Base-by-base conservation (phyloP, 2,888 invertebrate species). In the Hofmannophila pseudospretella region DNA sequence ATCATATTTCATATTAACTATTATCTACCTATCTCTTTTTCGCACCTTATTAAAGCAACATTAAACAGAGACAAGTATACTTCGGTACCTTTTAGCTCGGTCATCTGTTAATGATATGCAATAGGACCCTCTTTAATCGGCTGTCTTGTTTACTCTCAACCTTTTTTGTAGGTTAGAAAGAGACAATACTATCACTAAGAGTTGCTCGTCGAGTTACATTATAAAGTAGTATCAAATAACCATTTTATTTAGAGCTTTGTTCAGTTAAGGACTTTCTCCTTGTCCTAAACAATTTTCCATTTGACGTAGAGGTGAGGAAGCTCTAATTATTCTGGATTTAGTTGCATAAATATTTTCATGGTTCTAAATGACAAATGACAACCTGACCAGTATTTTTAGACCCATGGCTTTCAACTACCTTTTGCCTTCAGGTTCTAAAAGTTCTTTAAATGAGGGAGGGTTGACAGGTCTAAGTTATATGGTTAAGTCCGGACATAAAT, bases 91-190 rank as follows among this genome's bases (percentile, higher is more conserved):
- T 42, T 44, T 39, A 53, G 58, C 59, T 42, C 41, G 54, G 45
- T 20, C 52, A 50, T 50, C 56, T 61, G 55, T 58, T 76, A 76
- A 76, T 74, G 72, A 74, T 74, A 76, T 76, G 72, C 77, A 70
- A 67, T 63, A 60, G 66, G 69, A 71, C 69, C 67, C 73, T 67
- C 62, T 66, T 58, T 59, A 49, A 48, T 51, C 44, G 36, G 41
- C 54, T 43, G 38, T 65, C 58, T 47, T 54, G 44, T 28, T 69
- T 55, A 46, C 27, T 36, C 49, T 32, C 34, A 11, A 30, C 34
- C 33, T 37, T 41, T 39, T 39, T 39, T 32, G 36, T 38, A 30
- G 3, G 52, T 13, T 33, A 23, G 45, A 67, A 37, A 34, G 58
- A 54, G 65, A 61, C 38, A 38, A 48, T 31, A 23, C 32, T 38